A percentile compares a stretch with the other conserved stretches of the same genome.
Conservation (phyloP, 1,140 invertebrate species). For the Drosophila nasuta region DNA sequence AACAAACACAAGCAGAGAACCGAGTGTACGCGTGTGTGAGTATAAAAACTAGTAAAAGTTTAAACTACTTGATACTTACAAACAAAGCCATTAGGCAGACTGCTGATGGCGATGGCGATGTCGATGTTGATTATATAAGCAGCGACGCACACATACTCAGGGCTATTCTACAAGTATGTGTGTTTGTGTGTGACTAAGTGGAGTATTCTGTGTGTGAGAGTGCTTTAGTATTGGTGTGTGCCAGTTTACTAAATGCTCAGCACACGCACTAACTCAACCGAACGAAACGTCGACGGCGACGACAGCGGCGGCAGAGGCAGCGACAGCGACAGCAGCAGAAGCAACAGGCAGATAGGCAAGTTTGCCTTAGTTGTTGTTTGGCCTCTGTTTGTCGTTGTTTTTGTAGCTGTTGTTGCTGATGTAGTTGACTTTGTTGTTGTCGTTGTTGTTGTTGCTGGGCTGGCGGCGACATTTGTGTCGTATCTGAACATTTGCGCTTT, state of each 20-base stretch:
- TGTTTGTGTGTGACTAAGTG: conserved; percentile 10
- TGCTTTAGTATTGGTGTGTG: conserved; percentile 64
- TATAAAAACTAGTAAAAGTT: conserved; percentile 51
- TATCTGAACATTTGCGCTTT: conserved; percentile 83
- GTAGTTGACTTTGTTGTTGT: conserved; percentile 31
- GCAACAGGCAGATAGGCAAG: conserved; percentile 67
- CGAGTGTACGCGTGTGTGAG: background rate
- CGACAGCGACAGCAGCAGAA: conserved; percentile 2
- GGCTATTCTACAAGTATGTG: conserved; percentile 6
- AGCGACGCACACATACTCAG: conserved; percentile 26
- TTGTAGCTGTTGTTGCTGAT: conserved; percentile 36
- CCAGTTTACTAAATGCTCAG: conserved; percentile 78
- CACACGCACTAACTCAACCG: conserved; percentile 67
- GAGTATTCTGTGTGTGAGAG: conserved; percentile 32
- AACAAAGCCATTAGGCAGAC: conserved; percentile 69
- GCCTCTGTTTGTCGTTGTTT: conserved; percentile 54
- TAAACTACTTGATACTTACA: conserved; percentile 76
- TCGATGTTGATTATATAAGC: conserved; percentile 74
- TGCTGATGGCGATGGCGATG: conserved; percentile 16
- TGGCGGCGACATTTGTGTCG: conserved; percentile 67
- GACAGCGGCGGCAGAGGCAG: conserved; percentile 9
- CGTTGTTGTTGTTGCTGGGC: conserved; percentile 26
- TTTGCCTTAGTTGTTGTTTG: conserved; percentile 68
- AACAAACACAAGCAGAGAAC: background rate
- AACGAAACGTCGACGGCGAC: conserved; percentile 31